Evolutionary conservation across 2,113 vertebrate species (phyloP), one percentile per base, ranked within the genome.

Genomic region (Progne subis): DNA sequence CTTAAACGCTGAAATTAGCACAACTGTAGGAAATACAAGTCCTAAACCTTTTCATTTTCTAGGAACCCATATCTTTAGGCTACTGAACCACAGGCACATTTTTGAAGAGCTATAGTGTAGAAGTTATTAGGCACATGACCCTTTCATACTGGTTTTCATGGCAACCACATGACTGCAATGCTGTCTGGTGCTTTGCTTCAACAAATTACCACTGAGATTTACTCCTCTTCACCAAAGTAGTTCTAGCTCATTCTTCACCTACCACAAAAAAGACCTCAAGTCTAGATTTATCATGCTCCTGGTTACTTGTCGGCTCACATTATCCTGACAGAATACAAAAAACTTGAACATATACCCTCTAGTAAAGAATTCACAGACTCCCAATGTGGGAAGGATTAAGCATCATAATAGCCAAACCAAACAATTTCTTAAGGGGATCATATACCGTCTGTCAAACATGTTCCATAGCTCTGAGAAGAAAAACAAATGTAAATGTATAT

Each of bases 401-500:
- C 60, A 87, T 82, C 63, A 34, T 57, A 83, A 90, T 12, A 72
- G 88, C 46, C 86, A 81, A 63, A 64, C 28, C 20, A 84, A 72
- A 74, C n/a, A 69, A 16, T 61, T 95, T 96, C 88, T 75, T 69
- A 46, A 47, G 67, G 75, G 21, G 7, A 78, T 79, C 60, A 24
- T 55, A 68, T 60, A 12, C 32, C 86, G 56, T 44, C 82, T 86
- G 67, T 76, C 18, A 71, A 91, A 83, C 56, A 49, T 8, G 39
- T 77, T 82, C 34, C 49, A 52, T 34, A 75, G 69, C 71, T 89
- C 71, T 79, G 53, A 96, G 88, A 93, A 96, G n/a, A 84, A 77
- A 86, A 94, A 82, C 56, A 84, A 93, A 97, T 92, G 72, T 72
- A 96, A 95, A 93, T 78, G 46, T 56, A 78, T 93, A 69, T 44